A percentile compares a stretch with the other conserved stretches of the same genome.
phyloP scores from a whole-genome alignment of 2,797 vertebrate genomes.

The Sphaeramia orbicularis region DNA sequence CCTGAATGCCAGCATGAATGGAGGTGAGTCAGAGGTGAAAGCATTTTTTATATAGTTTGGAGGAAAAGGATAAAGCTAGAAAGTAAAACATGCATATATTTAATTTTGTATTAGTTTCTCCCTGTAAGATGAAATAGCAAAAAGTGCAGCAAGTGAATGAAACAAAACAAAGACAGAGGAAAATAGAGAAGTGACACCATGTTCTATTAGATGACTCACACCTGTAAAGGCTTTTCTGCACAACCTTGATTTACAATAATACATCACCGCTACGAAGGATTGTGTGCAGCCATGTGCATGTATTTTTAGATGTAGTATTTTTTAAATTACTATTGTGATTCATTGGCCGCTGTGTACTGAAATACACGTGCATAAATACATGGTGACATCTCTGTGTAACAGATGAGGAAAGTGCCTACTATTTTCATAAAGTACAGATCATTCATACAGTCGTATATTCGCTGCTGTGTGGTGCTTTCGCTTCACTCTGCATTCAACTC shows the following conservation, averaged over 20 bases:
- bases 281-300: not conserved
- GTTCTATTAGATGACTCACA: constrained; percentile 42
- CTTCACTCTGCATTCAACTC: not conserved
- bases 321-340: constrained; percentile 4
- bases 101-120: too few species aligned
- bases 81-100: too few species aligned
- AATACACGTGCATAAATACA: not conserved
- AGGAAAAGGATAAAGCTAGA: not conserved
- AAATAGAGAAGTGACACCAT: constrained; percentile 13
- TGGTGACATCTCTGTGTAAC: not conserved
- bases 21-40: constrained; percentile 42
- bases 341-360: not conserved
- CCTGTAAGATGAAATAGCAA: not conserved
- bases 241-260: constrained; percentile 4
- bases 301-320: constrained; percentile 22
- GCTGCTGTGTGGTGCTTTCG: not conserved
- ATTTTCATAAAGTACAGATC: too few species aligned
- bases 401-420: not conserved
- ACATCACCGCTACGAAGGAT: constrained; percentile 1
- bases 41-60: not conserved
- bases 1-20: constrained; percentile 1
- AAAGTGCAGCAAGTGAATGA: constrained; percentile 8
- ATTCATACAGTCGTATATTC: not conserved
- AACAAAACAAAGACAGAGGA: not conserved
- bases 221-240: constrained; percentile 8